These are phyloP conservation scores for Characodon lateralis DNA, from an alignment of 2,797 vertebrate genomes.

Conservation along the genomic window DNA sequence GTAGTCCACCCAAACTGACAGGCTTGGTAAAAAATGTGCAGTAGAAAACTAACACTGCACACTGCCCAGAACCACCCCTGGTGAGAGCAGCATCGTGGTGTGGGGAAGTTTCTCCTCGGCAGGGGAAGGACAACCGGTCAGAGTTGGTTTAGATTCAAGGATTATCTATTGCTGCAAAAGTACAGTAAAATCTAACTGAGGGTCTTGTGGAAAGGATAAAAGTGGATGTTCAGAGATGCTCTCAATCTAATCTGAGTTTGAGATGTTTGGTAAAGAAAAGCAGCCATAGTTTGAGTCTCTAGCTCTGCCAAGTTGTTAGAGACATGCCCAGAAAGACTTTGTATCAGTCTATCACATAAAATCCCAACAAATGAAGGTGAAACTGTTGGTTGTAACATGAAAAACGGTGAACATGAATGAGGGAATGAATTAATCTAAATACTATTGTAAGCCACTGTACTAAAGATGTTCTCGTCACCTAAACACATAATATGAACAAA, in stretches of 20 bases:
- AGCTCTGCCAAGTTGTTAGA: not conserved
- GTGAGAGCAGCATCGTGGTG: not conserved
- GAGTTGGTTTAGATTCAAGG: not conserved
- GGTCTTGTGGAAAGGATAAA: not conserved
- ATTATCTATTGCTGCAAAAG: not conserved
- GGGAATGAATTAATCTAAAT: not conserved
- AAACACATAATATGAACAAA: conserved; percentile 17
- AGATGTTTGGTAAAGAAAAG: not conserved
- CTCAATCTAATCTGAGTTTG: not conserved
- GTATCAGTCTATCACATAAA: not conserved
- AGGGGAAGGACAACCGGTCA: not conserved
- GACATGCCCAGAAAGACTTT: not conserved
- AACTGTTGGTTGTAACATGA: not conserved
- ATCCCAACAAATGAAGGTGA: not conserved
- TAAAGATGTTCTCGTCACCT: not conserved
- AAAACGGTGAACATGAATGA: not conserved
- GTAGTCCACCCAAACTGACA: too few relatives aligned
- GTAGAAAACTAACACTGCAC: not conserved
- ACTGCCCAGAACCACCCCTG: not conserved
- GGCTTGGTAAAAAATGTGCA: not conserved
- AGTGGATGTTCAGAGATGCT: not conserved
- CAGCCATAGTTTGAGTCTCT: not conserved
- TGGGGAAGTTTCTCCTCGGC: not conserved
- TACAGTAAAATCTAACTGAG: not conserved
- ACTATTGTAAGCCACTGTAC: not conserved